A percentile compares a stretch with the other conserved stretches of the same genome.
Evolutionary conservation across 2,113 vertebrate species (phyloP).

Genomic region (Gallinago jamesoni): DNA sequence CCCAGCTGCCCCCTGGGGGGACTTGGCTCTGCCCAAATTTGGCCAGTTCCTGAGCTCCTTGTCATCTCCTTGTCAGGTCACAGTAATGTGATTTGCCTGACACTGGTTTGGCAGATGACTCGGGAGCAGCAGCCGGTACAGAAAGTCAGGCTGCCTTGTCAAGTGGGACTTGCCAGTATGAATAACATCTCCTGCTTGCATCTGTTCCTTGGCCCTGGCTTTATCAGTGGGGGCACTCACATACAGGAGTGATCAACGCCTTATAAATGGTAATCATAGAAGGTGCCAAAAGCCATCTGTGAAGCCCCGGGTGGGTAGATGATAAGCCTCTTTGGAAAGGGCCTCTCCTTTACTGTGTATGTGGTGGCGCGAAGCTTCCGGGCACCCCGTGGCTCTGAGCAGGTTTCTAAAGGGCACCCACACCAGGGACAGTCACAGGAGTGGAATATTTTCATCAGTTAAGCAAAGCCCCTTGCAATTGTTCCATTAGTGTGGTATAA

Average conservation of each 20-base stretch:
- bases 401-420: rapidly evolving
- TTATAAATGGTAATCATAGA: not conserved
- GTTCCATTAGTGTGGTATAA: not conserved
- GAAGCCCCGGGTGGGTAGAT: not conserved
- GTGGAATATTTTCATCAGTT: not conserved
- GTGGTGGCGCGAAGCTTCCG: rapidly evolving
- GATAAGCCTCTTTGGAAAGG: not conserved
- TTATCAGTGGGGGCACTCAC: not conserved
- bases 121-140: not conserved
- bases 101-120: not conserved
- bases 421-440: not conserved
- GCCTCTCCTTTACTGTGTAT: not conserved
- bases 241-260: rapidly evolving
- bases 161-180: not conserved
- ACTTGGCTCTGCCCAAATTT: not conserved
- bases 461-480: not conserved
- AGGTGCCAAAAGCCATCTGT: not conserved
- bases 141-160: not conserved
- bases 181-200: not conserved
- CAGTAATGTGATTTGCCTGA: not conserved
- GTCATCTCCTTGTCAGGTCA: not conserved
- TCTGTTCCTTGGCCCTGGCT: not conserved
- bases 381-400: not conserved
- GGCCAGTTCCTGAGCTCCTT: not conserved
- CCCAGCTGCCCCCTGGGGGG: not conserved